These are phyloP conservation scores for Spea bombifrons DNA, from an alignment of 2,113 vertebrate genomes.

Conservation along the genomic window DNA sequence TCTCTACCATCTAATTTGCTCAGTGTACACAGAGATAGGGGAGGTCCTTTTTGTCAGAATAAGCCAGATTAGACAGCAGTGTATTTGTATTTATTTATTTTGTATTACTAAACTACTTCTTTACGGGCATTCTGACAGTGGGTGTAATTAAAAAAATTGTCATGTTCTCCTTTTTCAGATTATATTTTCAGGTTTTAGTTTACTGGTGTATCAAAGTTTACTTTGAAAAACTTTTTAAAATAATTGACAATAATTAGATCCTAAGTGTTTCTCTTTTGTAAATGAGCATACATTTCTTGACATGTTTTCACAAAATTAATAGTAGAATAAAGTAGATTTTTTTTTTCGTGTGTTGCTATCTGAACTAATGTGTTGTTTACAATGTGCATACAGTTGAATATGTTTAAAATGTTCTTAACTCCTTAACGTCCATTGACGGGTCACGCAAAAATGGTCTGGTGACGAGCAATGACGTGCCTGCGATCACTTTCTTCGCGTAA, in stretches of 20 bases:
- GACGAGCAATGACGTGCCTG: no score
- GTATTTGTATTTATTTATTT: no score
- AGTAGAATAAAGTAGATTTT: neutral
- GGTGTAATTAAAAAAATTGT: slow-evolving; percentile 34
- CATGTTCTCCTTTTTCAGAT: slow-evolving; percentile 19
- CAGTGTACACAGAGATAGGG: slow-evolving; percentile 30
- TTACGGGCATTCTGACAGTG: slow-evolving; percentile 25
- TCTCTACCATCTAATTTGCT: slow-evolving; percentile 35
- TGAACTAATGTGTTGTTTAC: neutral
- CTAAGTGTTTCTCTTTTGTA: slow-evolving; percentile 4
- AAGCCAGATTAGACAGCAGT: slow-evolving; percentile 41
- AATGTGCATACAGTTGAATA: no score
- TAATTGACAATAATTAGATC: slow-evolving; percentile 33
- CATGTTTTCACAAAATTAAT: slow-evolving; percentile 10
- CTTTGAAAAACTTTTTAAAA: slow-evolving; percentile 31
- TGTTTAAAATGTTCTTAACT: no score
- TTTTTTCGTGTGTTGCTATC: neutral
- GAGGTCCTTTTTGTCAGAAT: slow-evolving; percentile 46
- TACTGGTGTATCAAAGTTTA: slow-evolving; percentile 18
- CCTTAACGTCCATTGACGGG: no score
- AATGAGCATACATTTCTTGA: slow-evolving; percentile 1
- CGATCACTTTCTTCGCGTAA: no score
- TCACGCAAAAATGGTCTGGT: no score
- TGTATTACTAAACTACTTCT: slow-evolving; percentile 25
- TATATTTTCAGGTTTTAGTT: slow-evolving; percentile 31